Evolutionary conservation across 2,113 vertebrate genomes (phyloP).

Genomic region (Rhabdornis inornatus): DNA sequence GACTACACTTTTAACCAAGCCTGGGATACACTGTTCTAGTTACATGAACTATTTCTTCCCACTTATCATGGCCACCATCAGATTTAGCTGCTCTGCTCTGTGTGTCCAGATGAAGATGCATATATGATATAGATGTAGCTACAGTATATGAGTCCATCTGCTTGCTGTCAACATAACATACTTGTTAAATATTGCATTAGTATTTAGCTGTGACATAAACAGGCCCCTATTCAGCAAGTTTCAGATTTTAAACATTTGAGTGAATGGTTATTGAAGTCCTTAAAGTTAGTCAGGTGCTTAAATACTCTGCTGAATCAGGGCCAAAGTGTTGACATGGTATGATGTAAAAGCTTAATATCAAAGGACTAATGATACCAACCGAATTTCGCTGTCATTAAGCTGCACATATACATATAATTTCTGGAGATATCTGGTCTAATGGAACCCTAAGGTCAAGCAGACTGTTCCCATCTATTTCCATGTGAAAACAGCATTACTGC

Average conservation of each 20-base stretch:
- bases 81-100: not conserved
- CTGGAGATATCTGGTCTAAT: not conserved
- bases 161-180: slow-evolving; percentile 7
- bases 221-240: not conserved
- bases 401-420: not conserved
- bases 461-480: not conserved
- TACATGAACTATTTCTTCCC: not conserved
- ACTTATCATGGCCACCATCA: not conserved
- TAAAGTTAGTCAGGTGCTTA: not conserved
- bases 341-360: not conserved
- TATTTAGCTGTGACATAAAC: not conserved
- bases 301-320: not conserved
- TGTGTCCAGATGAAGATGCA: not conserved
- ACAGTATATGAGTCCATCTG: not conserved
- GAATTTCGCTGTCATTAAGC: not conserved
- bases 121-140: not conserved
- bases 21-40: not conserved
- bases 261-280: not conserved
- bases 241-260: not conserved
- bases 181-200: not conserved
- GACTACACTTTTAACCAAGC: not conserved
- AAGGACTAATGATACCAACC: not conserved
- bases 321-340: not conserved
- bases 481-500: not conserved
- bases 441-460: not conserved